phyloP scores from a whole-genome alignment of 2,888 invertebrate genomes.

The Loripinus fragilis region DNA sequence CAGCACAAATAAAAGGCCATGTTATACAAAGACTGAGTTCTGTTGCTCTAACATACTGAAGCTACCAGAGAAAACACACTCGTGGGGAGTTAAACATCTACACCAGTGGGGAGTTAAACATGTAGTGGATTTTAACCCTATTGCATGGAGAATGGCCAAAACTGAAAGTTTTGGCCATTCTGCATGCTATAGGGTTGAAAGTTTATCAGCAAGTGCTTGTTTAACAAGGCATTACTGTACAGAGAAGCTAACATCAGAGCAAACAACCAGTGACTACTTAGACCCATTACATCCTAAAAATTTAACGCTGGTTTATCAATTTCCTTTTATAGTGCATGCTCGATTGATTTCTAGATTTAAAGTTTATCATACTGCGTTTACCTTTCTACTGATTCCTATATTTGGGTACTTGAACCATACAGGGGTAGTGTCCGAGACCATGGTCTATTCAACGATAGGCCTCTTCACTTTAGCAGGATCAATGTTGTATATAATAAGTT shows the following conservation, averaged over 20 bases:
- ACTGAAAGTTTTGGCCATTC: no score
- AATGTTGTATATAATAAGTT: not conserved
- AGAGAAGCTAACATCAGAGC: not conserved
- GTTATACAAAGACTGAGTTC: no score
- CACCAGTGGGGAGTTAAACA: no score
- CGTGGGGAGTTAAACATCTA: no score
- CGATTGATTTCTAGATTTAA: conserved; percentile 1
- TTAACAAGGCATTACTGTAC: not conserved
- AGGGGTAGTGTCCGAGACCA: not conserved
- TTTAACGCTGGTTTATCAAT: not conserved
- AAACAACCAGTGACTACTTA: not conserved
- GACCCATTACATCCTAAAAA: not conserved
- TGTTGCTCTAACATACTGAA: no score
- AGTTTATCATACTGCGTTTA: conserved; percentile 2
- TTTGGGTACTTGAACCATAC: not conserved
- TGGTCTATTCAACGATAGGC: not conserved
- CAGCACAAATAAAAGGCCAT: no score
- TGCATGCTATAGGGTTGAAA: no score
- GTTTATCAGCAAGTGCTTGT: no score
- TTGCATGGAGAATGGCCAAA: no score
- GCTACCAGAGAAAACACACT: no score
- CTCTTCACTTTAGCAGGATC: not conserved
- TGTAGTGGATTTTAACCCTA: no score
- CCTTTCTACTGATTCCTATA: not conserved
- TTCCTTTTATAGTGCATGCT: conserved; percentile 1